Evolutionary conservation across 2,113 vertebrate genomes (phyloP), one percentile per base, ranked within the genome.

Genomic region (Macquaria australasica): DNA sequence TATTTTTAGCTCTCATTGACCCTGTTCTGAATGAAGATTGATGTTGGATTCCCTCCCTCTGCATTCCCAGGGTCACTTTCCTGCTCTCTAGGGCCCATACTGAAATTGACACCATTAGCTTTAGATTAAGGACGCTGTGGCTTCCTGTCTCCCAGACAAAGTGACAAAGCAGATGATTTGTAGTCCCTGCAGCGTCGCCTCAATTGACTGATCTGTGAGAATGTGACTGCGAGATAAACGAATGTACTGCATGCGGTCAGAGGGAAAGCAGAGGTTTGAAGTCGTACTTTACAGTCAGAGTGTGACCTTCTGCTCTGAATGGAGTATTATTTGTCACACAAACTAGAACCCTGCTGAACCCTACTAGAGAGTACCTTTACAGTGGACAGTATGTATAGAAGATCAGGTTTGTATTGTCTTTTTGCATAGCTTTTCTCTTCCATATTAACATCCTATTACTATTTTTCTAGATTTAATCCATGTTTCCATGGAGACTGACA

Each of bases 1-100:
- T 90, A 88, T 89, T 91, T 90, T 88, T 81, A 88, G 77, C 16
- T 0, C n/a, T 77, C 64, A 83, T 77, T 92, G 89, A 81, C 70
- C 59, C 31, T 23, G 28, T 53, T 73, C 23, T 43, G 53, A 82
- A 83, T 88, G 74, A 90, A 85, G 82, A 90, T 83, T 83, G 89
- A 92, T 92, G 86, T 39, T 37, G 37, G 69, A 45, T 71, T 80
- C 39, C 15, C 20, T 78, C 75, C 81, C 8, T 8, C 23, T 73
- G 53, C 10, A 28, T 79, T 88, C 50, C 51, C 84, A 68, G 79
- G 73, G 85, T 77, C 74, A 64, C 39, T 41, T 62, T 80, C 37
- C 14, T 73, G 53, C 53, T 81, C 83, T 81, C 68, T 41, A 0
- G 41, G 51, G 62, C 2, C 48, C 48, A 20, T 5, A 31, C 62